These are phyloP conservation scores for Neocrepidodera transversa DNA, from an alignment of 2,888 invertebrate species.

Conservation along the genomic window DNA sequence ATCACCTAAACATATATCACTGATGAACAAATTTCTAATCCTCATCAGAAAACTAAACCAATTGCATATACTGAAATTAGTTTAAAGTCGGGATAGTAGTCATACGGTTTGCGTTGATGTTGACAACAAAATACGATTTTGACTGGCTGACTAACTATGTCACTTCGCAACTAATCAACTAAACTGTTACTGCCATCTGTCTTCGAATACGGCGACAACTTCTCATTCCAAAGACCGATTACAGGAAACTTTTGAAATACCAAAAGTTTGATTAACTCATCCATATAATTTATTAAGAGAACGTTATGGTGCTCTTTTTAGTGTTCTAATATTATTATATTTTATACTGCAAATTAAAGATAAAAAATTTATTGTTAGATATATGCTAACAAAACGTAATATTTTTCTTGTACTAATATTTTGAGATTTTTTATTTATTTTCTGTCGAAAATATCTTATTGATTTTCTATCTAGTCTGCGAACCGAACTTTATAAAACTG, in stretches of 20 bases:
- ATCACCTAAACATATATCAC: too few relatives aligned
- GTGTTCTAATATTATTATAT: too few relatives aligned
- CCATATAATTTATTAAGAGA: too few relatives aligned
- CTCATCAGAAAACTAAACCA: slow-evolving; percentile 9
- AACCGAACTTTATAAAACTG: background rate
- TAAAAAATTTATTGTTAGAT: too few relatives aligned
- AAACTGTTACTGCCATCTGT: background rate
- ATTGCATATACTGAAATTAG: slow-evolving; percentile 8
- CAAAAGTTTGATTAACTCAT: too few relatives aligned
- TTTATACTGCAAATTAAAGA: too few relatives aligned
- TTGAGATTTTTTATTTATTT: too few relatives aligned
- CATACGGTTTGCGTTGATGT: background rate
- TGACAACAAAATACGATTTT: background rate
- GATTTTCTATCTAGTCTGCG: background rate
- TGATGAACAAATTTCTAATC: slow-evolving; percentile 7
- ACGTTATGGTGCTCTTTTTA: too few relatives aligned
- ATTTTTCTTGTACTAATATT: too few relatives aligned
- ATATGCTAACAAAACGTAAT: too few relatives aligned
- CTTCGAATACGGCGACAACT: background rate
- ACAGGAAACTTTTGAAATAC: background rate
- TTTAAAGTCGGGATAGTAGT: slow-evolving; percentile 1
- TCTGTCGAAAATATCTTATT: background rate
- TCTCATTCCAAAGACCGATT: background rate
- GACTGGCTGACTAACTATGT: background rate
- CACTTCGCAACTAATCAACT: slow-evolving; percentile 3